A percentile compares a stretch with the other conserved stretches of the same genome.
Conservation (phyloP, 2,888 invertebrate species). For the Minunthozetes semirufus region DNA sequence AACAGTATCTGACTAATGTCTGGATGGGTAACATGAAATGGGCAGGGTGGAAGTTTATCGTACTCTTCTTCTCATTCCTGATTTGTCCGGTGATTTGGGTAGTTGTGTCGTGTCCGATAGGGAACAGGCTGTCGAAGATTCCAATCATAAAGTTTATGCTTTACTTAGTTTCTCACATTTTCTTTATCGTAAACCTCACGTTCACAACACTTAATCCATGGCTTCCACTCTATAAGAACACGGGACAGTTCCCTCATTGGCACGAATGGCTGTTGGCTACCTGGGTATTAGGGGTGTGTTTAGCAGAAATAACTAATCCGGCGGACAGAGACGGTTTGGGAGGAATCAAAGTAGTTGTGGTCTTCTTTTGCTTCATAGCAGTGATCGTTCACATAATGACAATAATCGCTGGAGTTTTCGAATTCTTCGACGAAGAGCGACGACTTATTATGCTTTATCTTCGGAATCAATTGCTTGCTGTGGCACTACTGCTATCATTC, state of each 20-base stretch:
- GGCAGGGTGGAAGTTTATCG: constrained; percentile 89
- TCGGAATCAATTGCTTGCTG: constrained; percentile 91
- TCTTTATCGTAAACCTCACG: constrained; percentile 85
- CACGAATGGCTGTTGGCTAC: constrained; percentile 92
- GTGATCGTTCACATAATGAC: constrained; percentile 81
- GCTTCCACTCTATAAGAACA: constrained; percentile 48
- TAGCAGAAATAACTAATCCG: constrained; percentile 94
- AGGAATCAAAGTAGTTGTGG: constrained; percentile 59
- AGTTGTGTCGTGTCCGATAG: constrained; percentile 85
- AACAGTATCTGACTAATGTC: constrained; percentile 80
- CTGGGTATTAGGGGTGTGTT: constrained; percentile 86
- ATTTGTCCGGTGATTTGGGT: constrained; percentile 94
- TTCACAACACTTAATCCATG: constrained; percentile 58
- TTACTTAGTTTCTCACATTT: constrained; percentile 95
- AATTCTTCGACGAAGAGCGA: constrained; percentile 50
- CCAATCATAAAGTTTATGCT: constrained; percentile 99
- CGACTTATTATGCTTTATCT: constrained; percentile 80
- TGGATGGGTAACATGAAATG: constrained; percentile 96
- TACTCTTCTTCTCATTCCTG: constrained; percentile 85
- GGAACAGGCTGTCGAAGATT: constrained; percentile 92
- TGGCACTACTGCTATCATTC: constrained; percentile 89
- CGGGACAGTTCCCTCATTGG: constrained; percentile 75
- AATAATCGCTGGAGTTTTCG: constrained; percentile 43
- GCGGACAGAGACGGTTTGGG: constrained; percentile 95
- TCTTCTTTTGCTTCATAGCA: constrained; percentile 71